Evolutionary conservation across 2,113 vertebrate species (phyloP).

Genomic region (Mungos mungo): DNA sequence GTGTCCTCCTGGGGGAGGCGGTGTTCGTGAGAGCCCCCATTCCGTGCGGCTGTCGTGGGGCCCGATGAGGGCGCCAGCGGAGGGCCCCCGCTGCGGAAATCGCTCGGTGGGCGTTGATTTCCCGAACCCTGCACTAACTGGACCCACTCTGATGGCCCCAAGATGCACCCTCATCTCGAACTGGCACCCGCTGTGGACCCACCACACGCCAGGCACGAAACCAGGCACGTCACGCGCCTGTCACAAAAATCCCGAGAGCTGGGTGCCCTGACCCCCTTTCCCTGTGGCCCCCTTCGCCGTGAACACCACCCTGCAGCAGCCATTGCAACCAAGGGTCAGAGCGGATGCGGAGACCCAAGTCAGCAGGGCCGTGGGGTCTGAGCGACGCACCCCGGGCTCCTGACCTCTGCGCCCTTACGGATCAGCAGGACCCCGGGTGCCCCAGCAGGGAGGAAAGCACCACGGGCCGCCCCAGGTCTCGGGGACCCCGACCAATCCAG

Average conservation of each 20-base stretch:
- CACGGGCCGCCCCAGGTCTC: not conserved
- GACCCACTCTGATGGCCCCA: not conserved
- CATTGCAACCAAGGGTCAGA: not conserved
- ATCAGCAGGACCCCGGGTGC: not conserved
- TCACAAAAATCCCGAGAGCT: not conserved
- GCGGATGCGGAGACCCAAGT: not conserved
- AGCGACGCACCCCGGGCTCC: not conserved
- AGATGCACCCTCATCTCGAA: not conserved
- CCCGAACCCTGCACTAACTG: not conserved
- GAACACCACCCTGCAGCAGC: not conserved
- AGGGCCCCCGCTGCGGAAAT: not conserved
- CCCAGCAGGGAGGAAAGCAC: not conserved
- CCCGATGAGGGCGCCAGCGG: not conserved
- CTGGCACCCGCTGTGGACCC: too few species aligned
- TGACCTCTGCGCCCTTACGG: not conserved
- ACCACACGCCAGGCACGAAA: not conserved
- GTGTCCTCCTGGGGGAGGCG: not conserved
- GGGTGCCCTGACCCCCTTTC: not conserved
- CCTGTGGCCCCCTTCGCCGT: not conserved
- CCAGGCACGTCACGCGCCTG: not conserved
- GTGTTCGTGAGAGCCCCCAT: not conserved
- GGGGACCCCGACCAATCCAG: not conserved
- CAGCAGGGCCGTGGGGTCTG: not conserved
- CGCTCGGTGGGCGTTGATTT: not conserved
- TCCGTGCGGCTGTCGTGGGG: not conserved